phyloP scores from a whole-genome alignment of 2,113 vertebrate species.

The Heterocephalus glaber region DNA sequence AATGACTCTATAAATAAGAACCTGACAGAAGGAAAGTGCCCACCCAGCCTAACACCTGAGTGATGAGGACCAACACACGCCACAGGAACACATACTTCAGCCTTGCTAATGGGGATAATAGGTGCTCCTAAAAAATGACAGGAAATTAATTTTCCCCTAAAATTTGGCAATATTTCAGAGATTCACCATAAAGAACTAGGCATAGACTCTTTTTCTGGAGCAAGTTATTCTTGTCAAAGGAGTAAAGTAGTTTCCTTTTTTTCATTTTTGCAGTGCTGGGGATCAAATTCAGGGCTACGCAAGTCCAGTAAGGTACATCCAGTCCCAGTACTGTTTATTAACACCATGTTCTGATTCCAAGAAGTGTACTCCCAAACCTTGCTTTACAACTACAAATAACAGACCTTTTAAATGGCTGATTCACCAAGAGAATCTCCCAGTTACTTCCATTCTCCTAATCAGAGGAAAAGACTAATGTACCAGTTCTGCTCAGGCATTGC shows the following conservation, averaged over 20 bases:
- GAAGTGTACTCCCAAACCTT: background rate
- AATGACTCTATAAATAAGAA: conserved; percentile 77
- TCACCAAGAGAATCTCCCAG: background rate
- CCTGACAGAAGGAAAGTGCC: conserved; percentile 69
- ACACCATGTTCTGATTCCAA: background rate
- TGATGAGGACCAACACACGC: background rate
- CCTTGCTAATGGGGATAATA: background rate
- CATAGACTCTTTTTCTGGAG: background rate
- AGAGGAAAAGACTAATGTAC: background rate
- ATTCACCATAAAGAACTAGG: background rate
- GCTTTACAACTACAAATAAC: background rate
- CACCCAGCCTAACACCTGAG: background rate
- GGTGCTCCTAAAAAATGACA: background rate
- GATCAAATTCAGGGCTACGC: background rate
- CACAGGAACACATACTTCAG: background rate
- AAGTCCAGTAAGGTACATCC: background rate
- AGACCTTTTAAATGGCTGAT: background rate
- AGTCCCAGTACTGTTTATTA: background rate
- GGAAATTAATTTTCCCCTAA: background rate
- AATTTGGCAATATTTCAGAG: background rate
- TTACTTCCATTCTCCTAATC: background rate
- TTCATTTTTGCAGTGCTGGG: background rate
- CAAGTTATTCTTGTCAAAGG: background rate
- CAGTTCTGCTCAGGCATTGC: background rate
- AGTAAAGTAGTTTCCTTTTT: background rate